These are phyloP conservation scores for Pandemis corylana DNA, from an alignment of 2,888 invertebrate genomes.

Conservation along the genomic window DNA sequence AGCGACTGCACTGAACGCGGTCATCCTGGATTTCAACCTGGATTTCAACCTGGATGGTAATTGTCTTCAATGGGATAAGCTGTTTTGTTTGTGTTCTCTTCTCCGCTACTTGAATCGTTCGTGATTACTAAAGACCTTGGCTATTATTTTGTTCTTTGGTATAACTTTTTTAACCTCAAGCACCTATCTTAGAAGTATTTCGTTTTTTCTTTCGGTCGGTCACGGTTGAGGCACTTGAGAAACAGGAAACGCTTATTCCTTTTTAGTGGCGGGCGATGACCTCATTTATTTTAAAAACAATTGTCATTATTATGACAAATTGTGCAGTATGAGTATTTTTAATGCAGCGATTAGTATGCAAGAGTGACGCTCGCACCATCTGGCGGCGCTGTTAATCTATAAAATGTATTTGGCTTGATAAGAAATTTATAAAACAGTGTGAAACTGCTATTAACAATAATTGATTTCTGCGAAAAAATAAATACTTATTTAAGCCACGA, in stretches of 20 bases:
- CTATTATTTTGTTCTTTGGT: constrained; percentile 36
- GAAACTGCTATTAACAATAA: background rate
- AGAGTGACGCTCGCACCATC: constrained; percentile 18
- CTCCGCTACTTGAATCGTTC: constrained; percentile 37
- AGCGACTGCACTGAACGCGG: constrained; percentile 47
- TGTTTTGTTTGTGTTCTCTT: constrained; percentile 24
- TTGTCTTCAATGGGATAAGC: constrained; percentile 34
- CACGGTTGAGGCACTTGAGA: constrained; percentile 29
- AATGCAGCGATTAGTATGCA: constrained; percentile 35
- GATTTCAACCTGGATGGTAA: constrained; percentile 57
- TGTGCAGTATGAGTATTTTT: constrained; percentile 9
- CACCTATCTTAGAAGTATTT: constrained; percentile 2
- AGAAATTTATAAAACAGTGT: constrained; percentile 6
- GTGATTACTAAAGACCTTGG: constrained; percentile 32
- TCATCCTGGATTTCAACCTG: constrained; percentile 75
- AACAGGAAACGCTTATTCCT: constrained; percentile 14
- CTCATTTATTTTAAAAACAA: constrained; percentile 30
- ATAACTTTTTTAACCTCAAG: constrained; percentile 18
- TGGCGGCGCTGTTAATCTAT: constrained; percentile 19
- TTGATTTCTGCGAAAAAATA: background rate
- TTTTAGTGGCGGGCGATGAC: constrained; percentile 14
- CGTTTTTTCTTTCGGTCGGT: constrained; percentile 9
- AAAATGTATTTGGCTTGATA: constrained; percentile 18
- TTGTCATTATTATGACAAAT: constrained; percentile 19
- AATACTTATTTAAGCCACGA: background rate